A percentile compares a stretch with the other conserved stretches of the same genome.
These are phyloP conservation scores for Glyptemys insculpta DNA, from an alignment of 2,797 vertebrate species.

Conservation along the genomic window DNA sequence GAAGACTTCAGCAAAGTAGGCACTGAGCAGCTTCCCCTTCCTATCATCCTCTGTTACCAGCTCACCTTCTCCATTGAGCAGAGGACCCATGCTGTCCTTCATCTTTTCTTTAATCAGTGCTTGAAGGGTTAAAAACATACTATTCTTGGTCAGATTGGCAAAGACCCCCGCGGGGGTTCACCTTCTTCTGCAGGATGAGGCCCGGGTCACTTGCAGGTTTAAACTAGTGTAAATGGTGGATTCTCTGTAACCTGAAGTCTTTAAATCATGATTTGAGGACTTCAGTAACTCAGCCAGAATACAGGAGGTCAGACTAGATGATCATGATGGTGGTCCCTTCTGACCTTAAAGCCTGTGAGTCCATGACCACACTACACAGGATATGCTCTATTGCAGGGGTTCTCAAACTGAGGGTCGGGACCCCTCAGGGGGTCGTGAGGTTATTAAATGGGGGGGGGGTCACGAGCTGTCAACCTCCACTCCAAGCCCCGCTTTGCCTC, in stretches of 20 bases:
- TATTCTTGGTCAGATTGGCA: neutral
- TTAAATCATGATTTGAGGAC: neutral
- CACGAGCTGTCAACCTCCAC: too few relatives aligned
- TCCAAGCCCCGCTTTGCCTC: too few relatives aligned
- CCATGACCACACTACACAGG: neutral
- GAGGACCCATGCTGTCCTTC: too few relatives aligned
- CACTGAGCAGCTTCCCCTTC: too few relatives aligned
- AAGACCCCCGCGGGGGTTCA: accelerated
- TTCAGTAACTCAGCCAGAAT: neutral
- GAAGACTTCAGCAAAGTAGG: too few relatives aligned
- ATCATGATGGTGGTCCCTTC: neutral
- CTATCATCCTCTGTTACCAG: too few relatives aligned
- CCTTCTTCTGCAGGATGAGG: neutral
- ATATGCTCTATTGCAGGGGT: neutral
- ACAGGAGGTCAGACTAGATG: neutral
- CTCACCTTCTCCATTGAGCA: too few relatives aligned
- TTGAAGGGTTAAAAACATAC: neutral
- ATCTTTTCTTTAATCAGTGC: neutral
- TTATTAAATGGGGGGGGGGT: too few relatives aligned
- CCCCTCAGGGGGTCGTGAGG: too few relatives aligned
- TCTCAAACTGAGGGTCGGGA: too few relatives aligned
- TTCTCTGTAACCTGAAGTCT: neutral
- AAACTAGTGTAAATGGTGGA: neutral
- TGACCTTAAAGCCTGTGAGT: neutral
- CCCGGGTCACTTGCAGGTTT: neutral